phyloP scores from a whole-genome alignment of 2,888 invertebrate species.

The Hipparchia sbordonii region DNA sequence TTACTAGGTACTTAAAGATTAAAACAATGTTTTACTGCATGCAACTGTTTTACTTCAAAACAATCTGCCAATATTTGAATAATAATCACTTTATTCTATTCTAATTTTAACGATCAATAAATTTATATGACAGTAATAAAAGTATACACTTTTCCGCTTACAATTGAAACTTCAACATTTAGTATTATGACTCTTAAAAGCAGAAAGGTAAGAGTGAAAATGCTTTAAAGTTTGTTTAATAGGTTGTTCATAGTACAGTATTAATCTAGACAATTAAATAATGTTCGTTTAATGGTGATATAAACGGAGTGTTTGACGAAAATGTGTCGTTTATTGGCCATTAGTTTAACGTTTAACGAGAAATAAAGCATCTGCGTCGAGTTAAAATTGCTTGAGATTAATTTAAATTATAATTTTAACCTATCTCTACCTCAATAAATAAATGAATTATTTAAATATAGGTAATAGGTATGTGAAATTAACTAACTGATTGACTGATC shows the following conservation, averaged over 20 bases:
- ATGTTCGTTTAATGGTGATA: constrained; percentile 20
- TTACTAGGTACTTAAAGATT: too few relatives aligned
- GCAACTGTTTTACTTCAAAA: too few relatives aligned
- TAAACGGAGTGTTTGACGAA: constrained; percentile 28
- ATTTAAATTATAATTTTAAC: neutral
- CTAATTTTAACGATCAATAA: constrained; percentile 27
- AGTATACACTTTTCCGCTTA: constrained; percentile 11
- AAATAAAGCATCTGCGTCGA: neutral
- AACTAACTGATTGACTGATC: too few relatives aligned
- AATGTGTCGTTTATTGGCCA: constrained; percentile 15
- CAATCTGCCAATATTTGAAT: neutral
- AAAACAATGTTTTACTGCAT: too few relatives aligned
- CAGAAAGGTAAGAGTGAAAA: neutral
- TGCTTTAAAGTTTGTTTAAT: neutral
- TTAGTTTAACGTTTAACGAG: constrained; percentile 6
- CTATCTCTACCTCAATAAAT: too few relatives aligned
- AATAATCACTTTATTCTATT: neutral
- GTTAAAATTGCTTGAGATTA: neutral
- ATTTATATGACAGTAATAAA: constrained; percentile 31
- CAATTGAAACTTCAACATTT: neutral
- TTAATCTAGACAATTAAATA: constrained; percentile 32
- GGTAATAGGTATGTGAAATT: too few relatives aligned
- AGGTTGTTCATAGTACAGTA: neutral
- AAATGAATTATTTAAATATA: too few relatives aligned
- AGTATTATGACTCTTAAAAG: neutral